Evolutionary conservation across 2,888 invertebrate genomes (phyloP), one percentile per base, ranked within the genome.

Genomic region (Leucoma salicis): DNA sequence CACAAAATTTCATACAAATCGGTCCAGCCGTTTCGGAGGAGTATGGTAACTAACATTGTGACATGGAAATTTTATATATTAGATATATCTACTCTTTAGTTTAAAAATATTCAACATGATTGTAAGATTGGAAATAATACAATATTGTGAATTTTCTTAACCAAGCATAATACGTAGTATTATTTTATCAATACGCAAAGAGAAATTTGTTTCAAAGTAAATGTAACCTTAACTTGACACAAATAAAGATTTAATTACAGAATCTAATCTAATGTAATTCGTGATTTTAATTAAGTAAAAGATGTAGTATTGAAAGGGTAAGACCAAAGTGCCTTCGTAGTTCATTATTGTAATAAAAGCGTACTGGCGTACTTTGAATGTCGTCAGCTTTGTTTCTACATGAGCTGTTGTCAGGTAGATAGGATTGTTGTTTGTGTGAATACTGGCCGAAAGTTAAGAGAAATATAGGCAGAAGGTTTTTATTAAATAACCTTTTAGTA

Each of bases 271-370:
- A 12, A 25, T 12, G 36, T 28, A 31, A 16, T 29, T 21, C 18
- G 3, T 7, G 16, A 10, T 38, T 40, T 10, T 27, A 6, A 27
- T 27, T 39, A 44, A 39, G 34, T 27, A 28, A n/a, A 28, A 31
- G 5, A 15, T 15, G 27, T 29, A 10, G 18, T 21, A 44, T 7
- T 25, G 7, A 36, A 12, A 14, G 33, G 29, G n/a, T 31, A 14
- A 27, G 21, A 49, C 39, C 34, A 35, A 38, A n/a, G 15, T 37
- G 40, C 14, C 12, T 38, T 38, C 27, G 14, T 38, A 45, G 46
- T 35, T 56, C 36, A 49, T 49, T 55, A 49, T 12, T 14, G 11
- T 13, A 31, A 29, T 27, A 35, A 33, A 25, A 37, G 35, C 43
- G 31, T 25, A 15, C 32, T 11, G 38, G 21, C 36, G 36, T 12